Conservation (phyloP, 2,113 vertebrate species). For the Panthera uncia region DNA sequence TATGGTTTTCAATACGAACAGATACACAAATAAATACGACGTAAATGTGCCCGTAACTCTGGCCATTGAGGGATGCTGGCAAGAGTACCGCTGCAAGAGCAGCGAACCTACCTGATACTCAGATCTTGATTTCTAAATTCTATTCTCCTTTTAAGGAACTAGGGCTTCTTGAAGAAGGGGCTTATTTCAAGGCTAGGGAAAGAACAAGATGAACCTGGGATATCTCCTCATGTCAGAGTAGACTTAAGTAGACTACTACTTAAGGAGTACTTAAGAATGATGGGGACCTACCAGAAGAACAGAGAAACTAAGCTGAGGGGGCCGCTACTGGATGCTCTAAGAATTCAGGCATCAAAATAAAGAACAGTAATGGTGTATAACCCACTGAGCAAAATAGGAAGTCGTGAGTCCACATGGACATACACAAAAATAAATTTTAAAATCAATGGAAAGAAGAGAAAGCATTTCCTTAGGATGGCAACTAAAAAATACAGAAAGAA, state of each 20-base stretch:
- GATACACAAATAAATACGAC: neutral
- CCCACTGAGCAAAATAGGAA: neutral
- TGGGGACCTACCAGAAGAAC: neutral
- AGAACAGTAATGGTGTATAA: neutral
- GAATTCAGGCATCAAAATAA: neutral
- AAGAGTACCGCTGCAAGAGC: neutral
- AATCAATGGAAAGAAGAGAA: neutral
- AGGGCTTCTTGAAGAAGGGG: neutral
- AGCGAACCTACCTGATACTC: neutral
- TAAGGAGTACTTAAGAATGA: neutral
- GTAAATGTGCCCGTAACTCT: neutral
- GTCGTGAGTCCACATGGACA: neutral
- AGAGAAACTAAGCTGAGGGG: neutral
- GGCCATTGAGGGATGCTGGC: neutral
- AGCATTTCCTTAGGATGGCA: slow-evolving; percentile 16
- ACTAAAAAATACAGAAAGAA: slow-evolving; percentile 26
- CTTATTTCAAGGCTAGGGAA: neutral
- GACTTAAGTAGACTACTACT: too few relatives aligned
- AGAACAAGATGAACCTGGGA: neutral
- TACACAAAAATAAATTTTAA: neutral
- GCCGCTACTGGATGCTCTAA: neutral
- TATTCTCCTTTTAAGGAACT: neutral
- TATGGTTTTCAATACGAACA: neutral
- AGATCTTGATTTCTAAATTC: neutral
- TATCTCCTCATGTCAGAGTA: neutral